These are phyloP conservation scores for Cremastinae sp. DNA, from an alignment of 2,888 invertebrate species.

Conservation along the genomic window DNA sequence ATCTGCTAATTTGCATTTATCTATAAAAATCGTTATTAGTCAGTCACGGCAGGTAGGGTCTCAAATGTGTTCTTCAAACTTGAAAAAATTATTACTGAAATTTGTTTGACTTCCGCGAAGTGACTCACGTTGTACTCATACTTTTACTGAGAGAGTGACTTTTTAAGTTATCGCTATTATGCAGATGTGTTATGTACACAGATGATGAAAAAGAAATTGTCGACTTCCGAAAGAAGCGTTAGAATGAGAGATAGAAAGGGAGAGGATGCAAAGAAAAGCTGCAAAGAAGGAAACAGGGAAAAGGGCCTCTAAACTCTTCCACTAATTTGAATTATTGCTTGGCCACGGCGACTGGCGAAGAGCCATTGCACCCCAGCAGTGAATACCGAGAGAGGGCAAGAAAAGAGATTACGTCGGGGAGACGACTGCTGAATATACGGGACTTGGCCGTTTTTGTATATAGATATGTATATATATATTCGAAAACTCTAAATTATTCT, in stretches of 20 bases:
- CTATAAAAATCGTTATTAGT: too few relatives aligned
- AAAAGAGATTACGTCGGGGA: conserved; percentile 63
- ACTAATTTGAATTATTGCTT: conserved; percentile 64
- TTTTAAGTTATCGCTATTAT: conserved; percentile 51
- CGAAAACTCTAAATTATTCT: conserved; percentile 59
- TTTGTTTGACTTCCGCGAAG: not conserved
- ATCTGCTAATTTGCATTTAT: too few relatives aligned
- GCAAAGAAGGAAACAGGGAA: conserved; percentile 36
- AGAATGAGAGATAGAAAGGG: conserved; percentile 18
- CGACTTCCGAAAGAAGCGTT: conserved; percentile 57
- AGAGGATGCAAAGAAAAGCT: conserved; percentile 29
- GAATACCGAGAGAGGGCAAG: conserved; percentile 52
- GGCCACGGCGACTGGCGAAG: conserved; percentile 54
- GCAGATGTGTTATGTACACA: conserved; percentile 45
- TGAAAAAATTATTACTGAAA: too few relatives aligned
- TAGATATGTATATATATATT: not conserved
- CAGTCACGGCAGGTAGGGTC: too few relatives aligned
- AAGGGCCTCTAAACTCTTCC: conserved; percentile 48
- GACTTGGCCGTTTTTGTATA: conserved; percentile 15
- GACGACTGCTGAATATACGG: conserved; percentile 38
- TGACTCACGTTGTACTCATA: conserved; percentile 20
- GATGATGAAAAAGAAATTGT: conserved; percentile 59
- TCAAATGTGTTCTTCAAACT: too few relatives aligned
- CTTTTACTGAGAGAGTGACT: conserved; percentile 25
- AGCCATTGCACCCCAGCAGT: conserved; percentile 51